Evolutionary conservation across 2,113 vertebrate species (phyloP).

Genomic region (Dipodomys merriami): DNA sequence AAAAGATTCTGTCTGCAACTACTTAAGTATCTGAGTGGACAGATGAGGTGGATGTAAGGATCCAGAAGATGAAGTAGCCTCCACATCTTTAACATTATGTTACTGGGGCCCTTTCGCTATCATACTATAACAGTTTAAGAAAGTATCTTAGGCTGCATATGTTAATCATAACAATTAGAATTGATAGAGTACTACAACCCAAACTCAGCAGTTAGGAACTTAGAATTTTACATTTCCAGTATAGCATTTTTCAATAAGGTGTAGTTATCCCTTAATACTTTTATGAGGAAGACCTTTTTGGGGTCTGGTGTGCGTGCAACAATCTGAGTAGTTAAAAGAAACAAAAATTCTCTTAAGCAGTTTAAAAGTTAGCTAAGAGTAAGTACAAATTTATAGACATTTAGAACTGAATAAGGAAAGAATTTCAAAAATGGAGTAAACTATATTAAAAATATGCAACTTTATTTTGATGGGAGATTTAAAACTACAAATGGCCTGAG

Average conservation of each 20-base stretch:
- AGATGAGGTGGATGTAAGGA: background rate
- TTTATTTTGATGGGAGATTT: slow-evolving; percentile 22
- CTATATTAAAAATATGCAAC: slow-evolving; percentile 6
- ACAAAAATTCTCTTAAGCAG: background rate
- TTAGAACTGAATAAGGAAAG: slow-evolving; percentile 34
- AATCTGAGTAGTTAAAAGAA: background rate
- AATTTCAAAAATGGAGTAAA: slow-evolving; percentile 3
- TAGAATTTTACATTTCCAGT: slow-evolving; percentile 7
- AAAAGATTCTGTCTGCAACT: background rate
- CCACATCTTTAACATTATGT: background rate
- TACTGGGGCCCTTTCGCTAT: background rate
- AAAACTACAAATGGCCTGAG: background rate
- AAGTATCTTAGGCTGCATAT: background rate
- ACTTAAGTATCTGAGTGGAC: background rate
- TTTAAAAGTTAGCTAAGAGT: slow-evolving; percentile 17
- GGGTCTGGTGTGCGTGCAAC: background rate
- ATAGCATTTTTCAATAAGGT: slow-evolving; percentile 16
- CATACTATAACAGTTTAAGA: background rate
- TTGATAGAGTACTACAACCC: background rate
- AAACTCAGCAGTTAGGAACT: background rate
- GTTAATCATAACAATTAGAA: background rate
- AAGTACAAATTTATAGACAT: slow-evolving; percentile 17
- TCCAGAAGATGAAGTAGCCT: background rate
- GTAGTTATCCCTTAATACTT: background rate
- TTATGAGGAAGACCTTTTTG: background rate